Base-by-base conservation (phyloP, 1,140 invertebrate species). In the Aphidius ervi region DNA sequence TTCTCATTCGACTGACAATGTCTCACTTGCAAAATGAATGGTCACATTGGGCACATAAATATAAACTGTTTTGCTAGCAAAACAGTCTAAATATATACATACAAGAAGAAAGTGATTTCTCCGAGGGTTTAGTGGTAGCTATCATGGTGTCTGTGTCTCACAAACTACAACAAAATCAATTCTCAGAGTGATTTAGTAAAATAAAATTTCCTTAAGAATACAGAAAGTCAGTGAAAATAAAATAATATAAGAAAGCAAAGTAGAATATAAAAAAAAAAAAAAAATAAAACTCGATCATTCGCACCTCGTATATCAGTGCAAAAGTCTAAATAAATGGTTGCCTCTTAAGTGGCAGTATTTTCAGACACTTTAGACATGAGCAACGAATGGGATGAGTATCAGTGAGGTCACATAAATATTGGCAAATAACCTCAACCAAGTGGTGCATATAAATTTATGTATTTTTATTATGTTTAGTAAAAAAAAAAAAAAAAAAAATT, bases 31-130 rank as follows among this genome's bases (percentile, higher is more conserved):
- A 60, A 55, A 60, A 60, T 31, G 43, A 52, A 60, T 60, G 50
- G 58, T 53, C 52, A 60, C 37, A 45, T 42, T 60, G 58, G 58
- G 58, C 39, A 16, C 16, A 42, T 50, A 60, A 55, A 60, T 55
- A 60, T 60, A 60, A 43, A 41, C 50, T 23, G 20, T 52, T 41
- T 20, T 42, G 42, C 49, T 53, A 10, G 41, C 8, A 10, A 54
- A 40, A 54, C 52, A 54, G 16, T 5, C 4, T 37, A 16, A 40
- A 10, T 9, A 57, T 39, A 46, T 9, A 23, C 40, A 23, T 43
- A 60, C 20, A 54, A 53, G 49, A 58, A 58, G n/a, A 49, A 37
- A 16, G 46, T 60, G 52, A 60, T 59, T 59, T 59, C 48, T 59
- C 58, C 16, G 9, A 52, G 49, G 48, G 49, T 42, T 59, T 59